These are phyloP conservation scores for Sinocyclocheilus anophthalmus DNA, from an alignment of 2,113 vertebrate species.

Conservation along the genomic window DNA sequence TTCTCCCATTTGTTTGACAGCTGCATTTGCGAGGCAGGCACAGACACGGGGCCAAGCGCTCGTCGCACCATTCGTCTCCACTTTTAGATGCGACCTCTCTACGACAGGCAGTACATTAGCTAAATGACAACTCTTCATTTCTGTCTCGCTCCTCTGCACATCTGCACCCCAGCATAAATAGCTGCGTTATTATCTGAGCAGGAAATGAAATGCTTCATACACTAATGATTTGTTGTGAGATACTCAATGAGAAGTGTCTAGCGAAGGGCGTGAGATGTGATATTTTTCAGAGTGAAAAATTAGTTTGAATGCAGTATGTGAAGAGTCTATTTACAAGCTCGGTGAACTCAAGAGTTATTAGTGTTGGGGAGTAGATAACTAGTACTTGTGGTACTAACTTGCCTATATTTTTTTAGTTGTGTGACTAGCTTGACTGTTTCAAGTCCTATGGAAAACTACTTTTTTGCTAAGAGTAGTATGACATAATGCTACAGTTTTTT, in stretches of 20 bases:
- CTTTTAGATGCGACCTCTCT: background rate
- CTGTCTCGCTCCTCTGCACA: background rate
- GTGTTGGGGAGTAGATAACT: background rate
- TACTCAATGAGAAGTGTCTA: background rate
- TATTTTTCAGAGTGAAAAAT: conserved; percentile 14
- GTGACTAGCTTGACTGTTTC: background rate
- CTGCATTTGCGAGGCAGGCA: conserved; percentile 37
- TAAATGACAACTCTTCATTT: conserved; percentile 39
- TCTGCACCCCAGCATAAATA: conserved; percentile 34
- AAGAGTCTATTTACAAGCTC: background rate
- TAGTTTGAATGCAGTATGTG: background rate
- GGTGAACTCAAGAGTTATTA: background rate
- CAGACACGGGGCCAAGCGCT: conserved; percentile 35
- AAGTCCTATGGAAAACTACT: background rate
- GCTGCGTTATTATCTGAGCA: conserved; percentile 22
- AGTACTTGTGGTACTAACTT: background rate
- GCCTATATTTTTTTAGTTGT: background rate
- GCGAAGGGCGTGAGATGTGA: background rate
- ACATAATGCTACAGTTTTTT: background rate
- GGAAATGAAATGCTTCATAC: conserved; percentile 38
- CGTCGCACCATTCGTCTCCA: conserved; percentile 8
- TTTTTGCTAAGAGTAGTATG: background rate
- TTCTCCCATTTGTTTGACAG: conserved; percentile 36
- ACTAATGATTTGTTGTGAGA: conserved; percentile 10
- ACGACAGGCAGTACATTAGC: conserved; percentile 25